Percentiles rank a stretch among this genome's conserved stretches.
These are phyloP conservation scores for Eilema caniola DNA, from an alignment of 2,888 invertebrate genomes.

Conservation along the genomic window DNA sequence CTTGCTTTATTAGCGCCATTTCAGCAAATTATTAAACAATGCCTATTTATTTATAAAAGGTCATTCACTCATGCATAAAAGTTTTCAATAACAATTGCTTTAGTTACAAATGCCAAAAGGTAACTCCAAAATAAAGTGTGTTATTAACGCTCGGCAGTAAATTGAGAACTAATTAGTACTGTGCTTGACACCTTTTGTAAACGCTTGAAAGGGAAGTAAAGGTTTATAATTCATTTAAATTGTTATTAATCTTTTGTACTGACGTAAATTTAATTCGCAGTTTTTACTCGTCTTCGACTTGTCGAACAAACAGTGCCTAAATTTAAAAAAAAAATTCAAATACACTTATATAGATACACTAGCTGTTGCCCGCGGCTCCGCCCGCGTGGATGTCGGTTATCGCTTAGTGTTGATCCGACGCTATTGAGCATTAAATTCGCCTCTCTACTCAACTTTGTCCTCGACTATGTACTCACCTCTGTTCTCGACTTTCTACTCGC, in stretches of 20 bases:
- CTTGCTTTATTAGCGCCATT: background rate
- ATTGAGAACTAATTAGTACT: background rate
- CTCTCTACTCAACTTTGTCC: too few relatives aligned
- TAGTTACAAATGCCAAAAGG: background rate
- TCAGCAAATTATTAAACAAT: background rate
- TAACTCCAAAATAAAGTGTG: background rate
- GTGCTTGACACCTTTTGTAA: background rate
- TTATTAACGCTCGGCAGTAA: background rate
- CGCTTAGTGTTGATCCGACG: too few relatives aligned
- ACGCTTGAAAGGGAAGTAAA: background rate
- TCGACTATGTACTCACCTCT: too few relatives aligned
- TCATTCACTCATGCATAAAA: background rate
- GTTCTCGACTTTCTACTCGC: too few relatives aligned
- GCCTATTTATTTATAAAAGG: conserved; percentile 2
- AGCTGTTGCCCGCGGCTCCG: too few relatives aligned
- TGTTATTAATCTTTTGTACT: background rate
- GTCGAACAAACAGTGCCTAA: too few relatives aligned
- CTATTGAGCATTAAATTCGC: too few relatives aligned
- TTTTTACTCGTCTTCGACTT: too few relatives aligned
- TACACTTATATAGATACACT: too few relatives aligned
- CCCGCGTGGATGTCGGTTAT: too few relatives aligned
- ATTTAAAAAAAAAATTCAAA: too few relatives aligned
- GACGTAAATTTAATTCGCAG: too few relatives aligned
- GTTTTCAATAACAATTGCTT: background rate
- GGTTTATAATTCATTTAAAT: background rate